Evolutionary conservation across 2,797 vertebrate species (phyloP).

Genomic region (Parauchenoglanis ngamensis): DNA sequence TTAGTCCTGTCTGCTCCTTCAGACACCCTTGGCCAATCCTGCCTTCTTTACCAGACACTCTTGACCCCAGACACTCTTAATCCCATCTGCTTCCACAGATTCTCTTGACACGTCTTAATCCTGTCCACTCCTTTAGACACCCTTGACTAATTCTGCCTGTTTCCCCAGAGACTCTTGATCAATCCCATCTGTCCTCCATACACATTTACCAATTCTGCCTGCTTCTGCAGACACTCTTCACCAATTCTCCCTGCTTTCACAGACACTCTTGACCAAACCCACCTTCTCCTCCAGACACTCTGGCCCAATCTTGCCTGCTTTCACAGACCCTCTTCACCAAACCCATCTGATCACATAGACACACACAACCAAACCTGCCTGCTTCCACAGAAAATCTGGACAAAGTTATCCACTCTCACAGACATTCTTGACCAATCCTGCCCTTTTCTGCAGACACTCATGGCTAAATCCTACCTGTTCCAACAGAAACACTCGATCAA

Average conservation of each 20-base stretch:
- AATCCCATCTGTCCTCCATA: neutral
- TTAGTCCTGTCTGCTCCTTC: neutral
- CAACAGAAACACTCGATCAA: neutral
- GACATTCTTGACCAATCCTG: neutral
- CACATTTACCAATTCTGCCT: neutral
- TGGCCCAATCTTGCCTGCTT: neutral
- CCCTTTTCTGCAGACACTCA: neutral
- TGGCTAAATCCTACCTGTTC: neutral
- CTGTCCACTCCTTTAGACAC: neutral
- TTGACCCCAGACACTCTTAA: neutral
- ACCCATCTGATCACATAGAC: neutral
- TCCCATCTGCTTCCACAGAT: neutral
- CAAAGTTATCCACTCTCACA: neutral
- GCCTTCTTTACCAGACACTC: neutral
- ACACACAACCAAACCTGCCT: neutral
- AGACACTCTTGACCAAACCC: neutral
- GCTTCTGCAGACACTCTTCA: neutral
- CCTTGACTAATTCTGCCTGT: neutral
- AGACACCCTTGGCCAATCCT: neutral
- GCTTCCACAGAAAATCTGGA: neutral
- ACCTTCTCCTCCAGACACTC: neutral
- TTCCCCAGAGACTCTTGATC: neutral
- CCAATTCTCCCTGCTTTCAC: neutral
- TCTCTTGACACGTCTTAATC: too few relatives aligned
- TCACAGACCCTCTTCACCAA: neutral